Conservation (phyloP, 2,888 invertebrate species). For the Minunthozetes semirufus region DNA sequence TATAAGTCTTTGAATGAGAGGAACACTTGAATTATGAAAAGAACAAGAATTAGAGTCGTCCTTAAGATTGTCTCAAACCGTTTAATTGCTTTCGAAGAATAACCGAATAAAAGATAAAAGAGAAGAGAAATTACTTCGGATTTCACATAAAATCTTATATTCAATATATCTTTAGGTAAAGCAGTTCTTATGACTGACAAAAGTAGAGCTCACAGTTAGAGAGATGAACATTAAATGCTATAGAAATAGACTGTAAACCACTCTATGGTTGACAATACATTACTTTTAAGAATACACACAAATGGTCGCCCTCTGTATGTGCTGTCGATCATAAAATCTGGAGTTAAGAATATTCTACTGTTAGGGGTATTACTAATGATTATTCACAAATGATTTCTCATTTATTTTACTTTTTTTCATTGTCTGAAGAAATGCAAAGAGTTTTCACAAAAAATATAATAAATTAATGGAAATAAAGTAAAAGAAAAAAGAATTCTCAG, state of each 20-base stretch:
- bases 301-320: slow-evolving; percentile 6
- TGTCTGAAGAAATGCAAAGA: not conserved
- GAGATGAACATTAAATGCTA: slow-evolving; percentile 15
- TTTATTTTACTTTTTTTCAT: not conserved
- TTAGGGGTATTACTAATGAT: not conserved
- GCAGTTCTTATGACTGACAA: not conserved
- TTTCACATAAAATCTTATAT: not conserved
- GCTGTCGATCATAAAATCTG: not conserved
- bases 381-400: not conserved
- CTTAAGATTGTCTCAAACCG: not conserved
- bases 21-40: not conserved
- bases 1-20: not conserved
- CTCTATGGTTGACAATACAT: not conserved
- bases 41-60: not conserved
- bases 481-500: not conserved
- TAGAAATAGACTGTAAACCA: not conserved
- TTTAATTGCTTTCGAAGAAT: not conserved
- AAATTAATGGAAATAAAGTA: no score
- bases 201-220: slow-evolving; percentile 1
- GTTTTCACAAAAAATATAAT: not conserved
- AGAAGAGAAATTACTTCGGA: not conserved
- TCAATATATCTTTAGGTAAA: not conserved
- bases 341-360: not conserved
- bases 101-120: not conserved
- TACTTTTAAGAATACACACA: not conserved